Conservation (phyloP, 2,797 vertebrate species). For the Enteromius radiatus region DNA sequence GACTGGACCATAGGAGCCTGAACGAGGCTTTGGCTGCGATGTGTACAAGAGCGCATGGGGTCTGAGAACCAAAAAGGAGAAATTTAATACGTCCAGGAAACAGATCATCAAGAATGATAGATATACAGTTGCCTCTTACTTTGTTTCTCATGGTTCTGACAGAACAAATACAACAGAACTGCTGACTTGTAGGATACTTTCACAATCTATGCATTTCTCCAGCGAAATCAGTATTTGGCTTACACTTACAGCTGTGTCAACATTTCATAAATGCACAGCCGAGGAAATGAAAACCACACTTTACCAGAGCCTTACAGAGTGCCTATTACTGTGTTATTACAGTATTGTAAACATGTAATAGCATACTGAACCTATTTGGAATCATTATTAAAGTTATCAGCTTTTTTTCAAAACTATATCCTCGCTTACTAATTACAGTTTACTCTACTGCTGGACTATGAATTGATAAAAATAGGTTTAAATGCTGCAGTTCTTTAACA, state of each 20-base stretch:
- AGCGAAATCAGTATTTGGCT: not conserved
- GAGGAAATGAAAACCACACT: slow-evolving; percentile 14
- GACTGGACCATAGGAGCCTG: slow-evolving; percentile 58
- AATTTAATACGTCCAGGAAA: slow-evolving; percentile 52
- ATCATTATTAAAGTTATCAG: not conserved
- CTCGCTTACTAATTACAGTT: not conserved
- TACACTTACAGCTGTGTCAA: slow-evolving; percentile 24
- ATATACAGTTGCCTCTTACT: slow-evolving; percentile 36
- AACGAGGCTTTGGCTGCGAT: slow-evolving; percentile 59
- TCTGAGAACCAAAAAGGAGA: slow-evolving; percentile 49
- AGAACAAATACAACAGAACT: not conserved
- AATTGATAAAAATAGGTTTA: slow-evolving; percentile 20
- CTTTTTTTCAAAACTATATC: slow-evolving; percentile 10
- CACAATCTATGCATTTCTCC: not conserved
- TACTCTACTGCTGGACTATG: slow-evolving; percentile 4
- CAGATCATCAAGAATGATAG: slow-evolving; percentile 43
- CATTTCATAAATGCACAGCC: slow-evolving; percentile 8
- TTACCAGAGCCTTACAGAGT: not conserved
- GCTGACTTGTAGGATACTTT: slow-evolving; percentile 22
- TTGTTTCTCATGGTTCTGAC: slow-evolving; percentile 35
- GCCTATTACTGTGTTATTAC: slow-evolving; percentile 34
- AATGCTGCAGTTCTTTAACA: slow-evolving; percentile 22
- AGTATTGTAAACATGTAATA: slow-evolving; percentile 25
- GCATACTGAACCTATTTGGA: not conserved
- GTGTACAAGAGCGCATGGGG: slow-evolving; percentile 46